phyloP scores from a whole-genome alignment of 2,113 vertebrate species.

The Heterochromis multidens region DNA sequence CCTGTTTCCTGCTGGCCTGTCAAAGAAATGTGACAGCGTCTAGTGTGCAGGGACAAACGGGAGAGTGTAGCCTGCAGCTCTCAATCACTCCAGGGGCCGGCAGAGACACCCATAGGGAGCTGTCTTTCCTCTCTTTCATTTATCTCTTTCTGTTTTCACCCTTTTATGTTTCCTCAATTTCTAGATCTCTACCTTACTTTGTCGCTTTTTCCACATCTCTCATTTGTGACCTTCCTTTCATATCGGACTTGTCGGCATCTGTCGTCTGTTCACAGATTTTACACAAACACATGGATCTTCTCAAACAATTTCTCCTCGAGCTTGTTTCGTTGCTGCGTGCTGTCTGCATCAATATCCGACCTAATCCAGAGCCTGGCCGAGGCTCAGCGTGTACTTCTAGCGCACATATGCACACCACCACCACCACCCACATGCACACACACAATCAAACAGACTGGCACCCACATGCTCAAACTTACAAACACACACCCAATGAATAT shows the following conservation, averaged over 20 bases:
- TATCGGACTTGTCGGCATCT: conserved; percentile 7
- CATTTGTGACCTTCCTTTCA: conserved; percentile 4
- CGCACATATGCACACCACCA: conserved; percentile 3
- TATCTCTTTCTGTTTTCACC: conserved; percentile 25
- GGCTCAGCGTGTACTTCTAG: conserved; percentile 23
- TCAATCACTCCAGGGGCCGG: conserved; percentile 55
- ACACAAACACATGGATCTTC: not conserved
- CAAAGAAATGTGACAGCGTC: conserved; percentile 68
- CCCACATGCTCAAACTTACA: not conserved
- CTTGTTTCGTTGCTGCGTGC: conserved; percentile 10
- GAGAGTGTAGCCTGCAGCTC: conserved; percentile 51
- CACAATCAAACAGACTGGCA: conserved; percentile 8
- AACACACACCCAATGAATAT: not conserved
- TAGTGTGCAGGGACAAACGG: conserved; percentile 56
- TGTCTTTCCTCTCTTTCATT: conserved; percentile 41
- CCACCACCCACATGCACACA: not conserved
- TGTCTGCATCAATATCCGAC: conserved; percentile 43
- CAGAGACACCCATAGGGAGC: conserved; percentile 54
- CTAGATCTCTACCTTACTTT: conserved; percentile 16
- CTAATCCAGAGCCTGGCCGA: conserved; percentile 24
- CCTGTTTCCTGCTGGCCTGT: conserved; percentile 66
- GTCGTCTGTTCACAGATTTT: not conserved
- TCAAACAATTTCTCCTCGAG: conserved; percentile 10
- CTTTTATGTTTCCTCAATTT: conserved; percentile 33
- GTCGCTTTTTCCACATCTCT: not conserved